Conservation (phyloP, 2,113 vertebrate species). For the Phaetusa simplex region DNA sequence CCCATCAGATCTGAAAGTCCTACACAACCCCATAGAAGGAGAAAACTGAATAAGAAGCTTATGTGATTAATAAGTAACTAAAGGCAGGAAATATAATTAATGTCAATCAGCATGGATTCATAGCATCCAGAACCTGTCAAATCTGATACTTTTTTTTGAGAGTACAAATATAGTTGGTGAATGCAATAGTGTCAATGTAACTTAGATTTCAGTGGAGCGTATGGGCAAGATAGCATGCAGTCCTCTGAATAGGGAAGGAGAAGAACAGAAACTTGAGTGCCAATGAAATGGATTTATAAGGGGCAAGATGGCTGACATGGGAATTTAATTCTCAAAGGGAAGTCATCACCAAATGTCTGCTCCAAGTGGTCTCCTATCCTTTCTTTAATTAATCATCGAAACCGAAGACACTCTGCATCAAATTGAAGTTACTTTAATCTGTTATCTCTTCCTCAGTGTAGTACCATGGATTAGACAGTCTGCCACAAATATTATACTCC, state of each 20-base stretch:
- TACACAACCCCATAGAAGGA: slow-evolving; percentile 27
- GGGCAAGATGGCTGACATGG: not conserved
- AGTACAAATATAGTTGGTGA: slow-evolving; percentile 1
- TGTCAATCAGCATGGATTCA: slow-evolving; percentile 56
- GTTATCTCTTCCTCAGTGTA: not conserved
- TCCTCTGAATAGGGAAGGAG: not conserved
- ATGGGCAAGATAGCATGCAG: not conserved
- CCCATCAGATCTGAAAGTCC: slow-evolving; percentile 1
- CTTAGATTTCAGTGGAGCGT: not conserved
- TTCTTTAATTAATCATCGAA: not conserved
- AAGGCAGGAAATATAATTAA: slow-evolving; percentile 55
- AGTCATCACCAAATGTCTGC: not conserved
- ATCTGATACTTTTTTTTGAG: not conserved
- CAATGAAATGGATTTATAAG: not conserved
- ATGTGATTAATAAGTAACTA: slow-evolving; percentile 36
- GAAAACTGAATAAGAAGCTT: not conserved
- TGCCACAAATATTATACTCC: not conserved
- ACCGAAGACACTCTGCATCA: not conserved
- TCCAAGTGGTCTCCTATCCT: not conserved
- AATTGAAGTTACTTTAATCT: not conserved
- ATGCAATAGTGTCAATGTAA: not conserved
- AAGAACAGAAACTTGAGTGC: not conserved
- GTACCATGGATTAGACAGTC: not conserved
- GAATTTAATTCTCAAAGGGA: not conserved
- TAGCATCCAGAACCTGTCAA: slow-evolving; percentile 50